A percentile compares a stretch with the other conserved stretches of the same genome.
Evolutionary conservation across 2,797 vertebrate genomes (phyloP).

Genomic region (Enteromius treurensis): DNA sequence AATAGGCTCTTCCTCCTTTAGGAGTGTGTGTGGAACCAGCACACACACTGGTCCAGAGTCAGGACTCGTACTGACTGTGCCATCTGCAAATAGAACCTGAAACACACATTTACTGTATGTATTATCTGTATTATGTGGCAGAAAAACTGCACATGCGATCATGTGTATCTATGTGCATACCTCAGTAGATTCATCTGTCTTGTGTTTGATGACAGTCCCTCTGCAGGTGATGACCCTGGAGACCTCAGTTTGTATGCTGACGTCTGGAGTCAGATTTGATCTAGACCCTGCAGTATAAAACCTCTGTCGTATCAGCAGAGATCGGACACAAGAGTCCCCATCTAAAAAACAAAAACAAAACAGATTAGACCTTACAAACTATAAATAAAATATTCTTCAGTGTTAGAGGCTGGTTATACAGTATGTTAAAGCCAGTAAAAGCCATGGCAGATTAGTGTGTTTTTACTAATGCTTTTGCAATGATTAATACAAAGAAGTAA

Average conservation of each 20-base stretch:
- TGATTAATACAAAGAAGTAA: background rate
- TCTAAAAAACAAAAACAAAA: slow-evolving; percentile 13
- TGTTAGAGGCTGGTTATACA: background rate
- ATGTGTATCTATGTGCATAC: slow-evolving; percentile 66
- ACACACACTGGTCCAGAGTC: slow-evolving; percentile 80
- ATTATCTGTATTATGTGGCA: background rate
- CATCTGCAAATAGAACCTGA: slow-evolving; percentile 90
- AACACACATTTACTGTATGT: slow-evolving; percentile 2
- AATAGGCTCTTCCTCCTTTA: slow-evolving; percentile 42
- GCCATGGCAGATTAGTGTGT: background rate
- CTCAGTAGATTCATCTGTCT: slow-evolving; percentile 87
- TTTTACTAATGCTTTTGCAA: background rate
- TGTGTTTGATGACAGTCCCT: slow-evolving; percentile 85
- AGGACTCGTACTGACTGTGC: slow-evolving; percentile 78
- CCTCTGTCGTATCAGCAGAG: slow-evolving; percentile 80
- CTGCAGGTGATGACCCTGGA: slow-evolving; percentile 84
- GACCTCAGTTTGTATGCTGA: slow-evolving; percentile 71
- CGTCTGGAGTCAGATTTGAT: slow-evolving; percentile 46
- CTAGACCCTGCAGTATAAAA: slow-evolving; percentile 69
- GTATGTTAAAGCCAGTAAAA: background rate
- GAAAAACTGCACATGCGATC: background rate
- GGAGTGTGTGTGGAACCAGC: slow-evolving; percentile 47
- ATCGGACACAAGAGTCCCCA: background rate
- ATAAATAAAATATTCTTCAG: background rate
- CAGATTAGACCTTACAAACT: background rate